Percentiles rank a stretch among this genome's conserved stretches.
phyloP scores from a whole-genome alignment of 1,140 invertebrate species.

The Papilio helenus region DNA sequence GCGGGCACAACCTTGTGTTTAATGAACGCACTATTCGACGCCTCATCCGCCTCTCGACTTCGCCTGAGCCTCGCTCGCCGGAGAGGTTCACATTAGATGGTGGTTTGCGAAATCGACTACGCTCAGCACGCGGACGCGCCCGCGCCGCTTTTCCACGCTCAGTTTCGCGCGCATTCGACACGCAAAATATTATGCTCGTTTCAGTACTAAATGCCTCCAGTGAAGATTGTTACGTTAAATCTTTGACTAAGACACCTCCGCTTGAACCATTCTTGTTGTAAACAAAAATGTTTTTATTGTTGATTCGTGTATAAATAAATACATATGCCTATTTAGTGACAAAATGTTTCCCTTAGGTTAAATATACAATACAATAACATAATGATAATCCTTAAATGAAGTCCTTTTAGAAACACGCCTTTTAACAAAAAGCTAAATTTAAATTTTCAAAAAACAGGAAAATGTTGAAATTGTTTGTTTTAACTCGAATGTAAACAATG shows the following conservation, averaged over 20 bases:
- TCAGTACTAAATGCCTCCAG: constrained; percentile 37
- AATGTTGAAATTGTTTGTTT: background rate
- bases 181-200: constrained; percentile 50
- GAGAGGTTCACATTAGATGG: constrained; percentile 82
- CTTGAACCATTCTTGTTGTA: background rate
- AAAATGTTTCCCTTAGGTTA: no score
- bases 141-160: constrained; percentile 72
- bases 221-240: constrained; percentile 4
- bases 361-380: no score
- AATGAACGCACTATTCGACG: constrained; percentile 75
- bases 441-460: background rate
- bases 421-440: no score
- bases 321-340: no score
- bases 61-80: constrained; percentile 74
- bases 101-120: constrained; percentile 78
- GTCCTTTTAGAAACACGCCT: no score
- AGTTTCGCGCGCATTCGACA: constrained; percentile 73
- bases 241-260: background rate
- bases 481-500: background rate
- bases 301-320: background rate
- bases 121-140: constrained; percentile 67
- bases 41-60: constrained; percentile 80
- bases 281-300: background rate
- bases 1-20: constrained; percentile 75
- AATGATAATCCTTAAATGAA: no score